Percentiles rank a stretch among this genome's conserved stretches.
Evolutionary conservation across 2,113 vertebrate genomes (phyloP).

Genomic region (Vireo altiloquus): DNA sequence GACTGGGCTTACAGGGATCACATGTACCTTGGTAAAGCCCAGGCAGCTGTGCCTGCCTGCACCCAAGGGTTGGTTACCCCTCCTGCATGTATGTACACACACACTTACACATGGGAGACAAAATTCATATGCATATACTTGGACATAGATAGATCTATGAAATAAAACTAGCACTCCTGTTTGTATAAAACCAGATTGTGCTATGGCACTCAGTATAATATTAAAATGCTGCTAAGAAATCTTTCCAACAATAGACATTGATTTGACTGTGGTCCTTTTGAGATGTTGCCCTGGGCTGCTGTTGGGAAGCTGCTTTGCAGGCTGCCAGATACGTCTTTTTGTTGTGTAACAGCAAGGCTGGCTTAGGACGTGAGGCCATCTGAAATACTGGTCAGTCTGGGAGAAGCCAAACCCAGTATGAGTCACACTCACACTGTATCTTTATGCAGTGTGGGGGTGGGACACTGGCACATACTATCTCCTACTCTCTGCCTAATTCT

Average conservation of each 20-base stretch:
- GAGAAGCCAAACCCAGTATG: background rate
- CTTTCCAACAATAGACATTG: background rate
- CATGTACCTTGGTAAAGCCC: background rate
- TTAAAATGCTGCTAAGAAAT: background rate
- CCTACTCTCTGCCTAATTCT: background rate
- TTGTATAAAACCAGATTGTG: background rate
- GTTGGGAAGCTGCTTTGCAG: background rate
- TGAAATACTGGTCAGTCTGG: slow-evolving; percentile 46
- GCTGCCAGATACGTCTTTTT: background rate
- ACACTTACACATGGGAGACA: background rate
- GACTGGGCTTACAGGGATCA: background rate
- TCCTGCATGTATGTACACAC: background rate
- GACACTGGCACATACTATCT: background rate
- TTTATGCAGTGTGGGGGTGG: background rate
- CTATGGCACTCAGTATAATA: background rate
- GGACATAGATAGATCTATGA: background rate
- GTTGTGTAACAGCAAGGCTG: slow-evolving; percentile 29
- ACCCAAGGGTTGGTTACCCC: background rate
- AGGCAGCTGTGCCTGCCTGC: background rate
- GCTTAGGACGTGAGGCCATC: background rate
- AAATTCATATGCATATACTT: background rate
- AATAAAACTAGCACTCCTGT: background rate
- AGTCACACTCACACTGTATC: background rate
- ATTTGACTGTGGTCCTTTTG: slow-evolving; percentile 6
- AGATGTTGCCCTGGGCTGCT: slow-evolving; percentile 37